Evolutionary conservation across 2,888 invertebrate genomes (phyloP).

Genomic region (Pachydiplax longipennis): DNA sequence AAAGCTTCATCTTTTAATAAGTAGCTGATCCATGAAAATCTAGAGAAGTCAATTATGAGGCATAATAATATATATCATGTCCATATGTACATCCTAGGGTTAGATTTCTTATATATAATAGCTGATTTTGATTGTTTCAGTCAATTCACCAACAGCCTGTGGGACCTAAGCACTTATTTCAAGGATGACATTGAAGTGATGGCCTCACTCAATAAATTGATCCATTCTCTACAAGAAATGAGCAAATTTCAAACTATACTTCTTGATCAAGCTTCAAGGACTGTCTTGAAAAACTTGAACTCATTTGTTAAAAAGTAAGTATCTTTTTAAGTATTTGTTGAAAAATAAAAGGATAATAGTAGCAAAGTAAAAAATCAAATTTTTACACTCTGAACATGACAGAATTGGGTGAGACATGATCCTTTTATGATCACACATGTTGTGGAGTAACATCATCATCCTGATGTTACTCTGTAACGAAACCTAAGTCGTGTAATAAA

Average conservation of each 20-base stretch:
- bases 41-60: too few relatives aligned
- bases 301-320: conserved; percentile 88
- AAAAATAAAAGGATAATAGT: not conserved
- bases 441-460: too few relatives aligned
- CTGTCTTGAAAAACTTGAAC: conserved; percentile 87
- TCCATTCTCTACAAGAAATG: conserved; percentile 87
- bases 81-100: not conserved
- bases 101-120: conserved; percentile 26
- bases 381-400: too few relatives aligned
- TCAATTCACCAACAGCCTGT: conserved; percentile 83
- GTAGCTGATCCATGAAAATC: too few relatives aligned
- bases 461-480: too few relatives aligned
- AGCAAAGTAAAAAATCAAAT: too few relatives aligned
- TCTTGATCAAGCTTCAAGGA: conserved; percentile 90
- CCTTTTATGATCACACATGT: too few relatives aligned
- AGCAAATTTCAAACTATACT: conserved; percentile 91
- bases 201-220: conserved; percentile 79
- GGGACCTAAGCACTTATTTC: conserved; percentile 90
- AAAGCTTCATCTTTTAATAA: too few relatives aligned
- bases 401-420: too few relatives aligned
- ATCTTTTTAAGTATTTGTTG: not conserved
- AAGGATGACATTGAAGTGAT: conserved; percentile 83
- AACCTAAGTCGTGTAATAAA: too few relatives aligned
- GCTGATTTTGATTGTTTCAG: conserved; percentile 59
- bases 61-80: too few relatives aligned